Evolutionary conservation across 2,888 invertebrate genomes (phyloP).

Genomic region (Arrhopalites spinosus): DNA sequence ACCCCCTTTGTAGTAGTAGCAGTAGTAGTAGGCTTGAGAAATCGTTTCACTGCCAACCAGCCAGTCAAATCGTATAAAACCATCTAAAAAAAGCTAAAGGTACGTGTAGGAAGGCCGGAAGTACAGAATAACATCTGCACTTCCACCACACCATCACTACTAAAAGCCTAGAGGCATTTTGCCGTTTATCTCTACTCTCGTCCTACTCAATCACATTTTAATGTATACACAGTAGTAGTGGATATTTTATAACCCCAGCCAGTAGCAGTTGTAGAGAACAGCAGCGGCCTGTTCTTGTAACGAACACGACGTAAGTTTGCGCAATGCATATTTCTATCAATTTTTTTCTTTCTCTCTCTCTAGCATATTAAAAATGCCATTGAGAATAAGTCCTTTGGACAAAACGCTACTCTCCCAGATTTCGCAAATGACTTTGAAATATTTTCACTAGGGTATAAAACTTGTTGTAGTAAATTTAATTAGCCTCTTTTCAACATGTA

Average conservation of each 20-base stretch:
- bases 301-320: too few relatives aligned
- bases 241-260: background rate
- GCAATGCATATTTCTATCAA: too few relatives aligned
- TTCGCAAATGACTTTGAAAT: too few relatives aligned
- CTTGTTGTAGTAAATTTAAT: too few relatives aligned
- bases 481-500: too few relatives aligned
- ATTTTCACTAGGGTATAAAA: too few relatives aligned
- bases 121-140: constrained; percentile 34
- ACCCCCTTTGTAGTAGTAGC: too few relatives aligned
- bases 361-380: too few relatives aligned
- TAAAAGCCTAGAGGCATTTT: constrained; percentile 21
- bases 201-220: constrained; percentile 27
- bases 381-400: too few relatives aligned
- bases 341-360: too few relatives aligned
- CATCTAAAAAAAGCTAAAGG: constrained; percentile 11
- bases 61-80: constrained; percentile 1
- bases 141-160: constrained; percentile 26
- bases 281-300: background rate
- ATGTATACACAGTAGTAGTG: background rate
- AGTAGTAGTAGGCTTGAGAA: background rate
- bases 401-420: too few relatives aligned
- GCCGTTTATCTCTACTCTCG: constrained; percentile 22
- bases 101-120: constrained; percentile 34
- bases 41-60: constrained; percentile 3
- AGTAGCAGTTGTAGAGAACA: background rate